phyloP scores from a whole-genome alignment of 2,797 vertebrate genomes.

The Monodelphis domestica region DNA sequence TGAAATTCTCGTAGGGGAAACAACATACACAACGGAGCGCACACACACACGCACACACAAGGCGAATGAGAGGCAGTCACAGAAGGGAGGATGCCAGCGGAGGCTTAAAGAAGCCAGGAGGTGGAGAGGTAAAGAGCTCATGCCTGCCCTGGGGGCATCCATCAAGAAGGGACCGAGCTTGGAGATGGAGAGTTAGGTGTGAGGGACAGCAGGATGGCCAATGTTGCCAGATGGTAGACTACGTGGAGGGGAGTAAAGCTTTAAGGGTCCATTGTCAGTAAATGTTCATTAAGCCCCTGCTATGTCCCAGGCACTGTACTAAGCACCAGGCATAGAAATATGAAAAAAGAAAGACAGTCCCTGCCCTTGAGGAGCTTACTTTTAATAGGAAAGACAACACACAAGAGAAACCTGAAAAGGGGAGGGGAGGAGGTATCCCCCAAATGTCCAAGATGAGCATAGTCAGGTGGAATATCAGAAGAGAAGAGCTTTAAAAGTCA shows the following conservation, averaged over 20 bases:
- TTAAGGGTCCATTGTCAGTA: not conserved
- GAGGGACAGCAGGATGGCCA: not conserved
- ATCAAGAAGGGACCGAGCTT: not conserved
- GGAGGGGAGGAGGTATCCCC: too few species aligned
- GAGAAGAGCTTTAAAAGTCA: not conserved
- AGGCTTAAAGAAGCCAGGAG: not conserved
- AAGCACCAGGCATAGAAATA: too few species aligned
- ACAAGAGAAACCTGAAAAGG: too few species aligned
- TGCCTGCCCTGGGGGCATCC: not conserved
- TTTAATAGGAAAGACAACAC: too few species aligned
- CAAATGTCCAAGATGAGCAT: too few species aligned
- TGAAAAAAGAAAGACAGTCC: too few species aligned
- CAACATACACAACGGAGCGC: not conserved
- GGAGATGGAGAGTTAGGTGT: not conserved
- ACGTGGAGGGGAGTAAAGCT: not conserved
- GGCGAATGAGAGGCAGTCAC: not conserved
- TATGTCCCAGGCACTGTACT: not conserved
- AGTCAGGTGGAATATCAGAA: too few species aligned
- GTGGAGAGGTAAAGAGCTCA: not conserved
- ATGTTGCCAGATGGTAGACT: not conserved
- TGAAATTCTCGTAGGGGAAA: not conserved
- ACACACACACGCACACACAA: not conserved
- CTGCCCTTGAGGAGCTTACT: too few species aligned
- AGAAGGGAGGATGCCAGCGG: not conserved
- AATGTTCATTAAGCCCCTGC: not conserved